These are phyloP conservation scores for Lycorma delicatula DNA, from an alignment of 1,140 invertebrate genomes.

Conservation along the genomic window DNA sequence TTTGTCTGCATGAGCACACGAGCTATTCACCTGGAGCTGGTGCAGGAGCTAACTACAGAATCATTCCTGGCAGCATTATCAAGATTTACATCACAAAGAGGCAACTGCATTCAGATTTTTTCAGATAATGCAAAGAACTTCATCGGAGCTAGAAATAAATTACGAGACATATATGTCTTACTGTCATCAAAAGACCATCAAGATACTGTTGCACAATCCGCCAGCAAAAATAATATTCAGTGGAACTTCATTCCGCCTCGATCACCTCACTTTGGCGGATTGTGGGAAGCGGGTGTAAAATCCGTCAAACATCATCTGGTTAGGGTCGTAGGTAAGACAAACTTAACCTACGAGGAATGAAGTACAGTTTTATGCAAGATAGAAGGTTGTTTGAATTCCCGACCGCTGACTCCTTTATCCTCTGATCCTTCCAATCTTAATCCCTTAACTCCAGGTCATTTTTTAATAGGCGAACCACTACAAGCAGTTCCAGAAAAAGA, in stretches of 20 bases:
- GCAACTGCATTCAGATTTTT: slow-evolving; percentile 21
- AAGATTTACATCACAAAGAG: slow-evolving; percentile 29
- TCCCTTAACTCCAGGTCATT: slow-evolving; percentile 29
- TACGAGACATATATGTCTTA: slow-evolving; percentile 4
- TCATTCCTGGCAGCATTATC: slow-evolving; percentile 28
- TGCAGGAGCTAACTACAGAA: slow-evolving; percentile 29
- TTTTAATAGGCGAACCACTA: slow-evolving; percentile 31
- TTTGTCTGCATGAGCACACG: slow-evolving; percentile 34
- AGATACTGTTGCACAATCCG: neutral
- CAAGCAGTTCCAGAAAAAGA: slow-evolving; percentile 31
- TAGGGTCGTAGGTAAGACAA: too few species aligned
- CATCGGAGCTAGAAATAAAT: slow-evolving; percentile 24
- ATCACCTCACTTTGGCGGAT: slow-evolving; percentile 28
- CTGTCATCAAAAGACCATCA: neutral
- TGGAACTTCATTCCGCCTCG: slow-evolving; percentile 30
- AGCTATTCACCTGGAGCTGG: slow-evolving; percentile 36
- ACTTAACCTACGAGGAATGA: too few species aligned
- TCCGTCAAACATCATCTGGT: too few species aligned
- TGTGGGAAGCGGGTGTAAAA: too few species aligned
- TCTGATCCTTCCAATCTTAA: slow-evolving; percentile 26
- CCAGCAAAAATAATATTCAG: neutral
- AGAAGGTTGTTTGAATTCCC: slow-evolving; percentile 30
- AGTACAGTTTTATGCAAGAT: too few species aligned
- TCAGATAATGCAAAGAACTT: slow-evolving; percentile 35
- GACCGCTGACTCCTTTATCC: slow-evolving; percentile 24